Evolutionary conservation across 2,797 vertebrate species (phyloP).

Genomic region (Mionectes olivaceus): DNA sequence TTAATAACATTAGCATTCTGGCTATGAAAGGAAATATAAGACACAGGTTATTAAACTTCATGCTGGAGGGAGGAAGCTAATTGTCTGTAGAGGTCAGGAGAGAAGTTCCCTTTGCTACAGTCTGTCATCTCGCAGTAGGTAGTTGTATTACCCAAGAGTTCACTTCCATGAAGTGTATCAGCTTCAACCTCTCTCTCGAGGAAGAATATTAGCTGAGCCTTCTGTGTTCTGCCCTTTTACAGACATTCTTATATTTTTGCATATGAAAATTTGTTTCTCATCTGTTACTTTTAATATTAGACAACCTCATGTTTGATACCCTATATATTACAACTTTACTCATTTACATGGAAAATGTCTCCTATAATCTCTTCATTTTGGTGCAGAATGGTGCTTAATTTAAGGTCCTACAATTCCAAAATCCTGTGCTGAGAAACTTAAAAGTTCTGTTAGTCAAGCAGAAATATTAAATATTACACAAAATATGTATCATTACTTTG

Average conservation of each 20-base stretch:
- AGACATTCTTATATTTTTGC: not conserved
- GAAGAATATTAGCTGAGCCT: not conserved
- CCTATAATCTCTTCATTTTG: not conserved
- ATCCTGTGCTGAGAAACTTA: not conserved
- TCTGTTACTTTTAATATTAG: not conserved
- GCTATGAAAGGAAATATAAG: conserved; percentile 15
- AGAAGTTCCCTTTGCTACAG: not conserved
- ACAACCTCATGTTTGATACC: not conserved
- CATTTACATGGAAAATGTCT: not conserved
- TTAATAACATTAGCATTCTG: conserved; percentile 38
- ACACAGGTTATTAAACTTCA: conserved; percentile 46
- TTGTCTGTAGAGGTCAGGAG: conserved; percentile 44
- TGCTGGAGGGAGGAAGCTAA: conserved; percentile 38
- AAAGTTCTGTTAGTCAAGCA: not conserved
- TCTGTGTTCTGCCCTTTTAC: not conserved
- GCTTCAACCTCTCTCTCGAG: not conserved
- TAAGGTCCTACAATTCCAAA: not conserved
- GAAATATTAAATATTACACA: not conserved
- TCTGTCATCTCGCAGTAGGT: not conserved
- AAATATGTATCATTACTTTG: not conserved
- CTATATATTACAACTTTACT: not conserved
- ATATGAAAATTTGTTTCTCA: not conserved
- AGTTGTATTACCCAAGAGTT: not conserved
- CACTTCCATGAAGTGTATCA: not conserved
- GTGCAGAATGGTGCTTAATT: not conserved